Conservation (phyloP, 2,888 invertebrate genomes). For the Disparrhopalites patrizii region DNA sequence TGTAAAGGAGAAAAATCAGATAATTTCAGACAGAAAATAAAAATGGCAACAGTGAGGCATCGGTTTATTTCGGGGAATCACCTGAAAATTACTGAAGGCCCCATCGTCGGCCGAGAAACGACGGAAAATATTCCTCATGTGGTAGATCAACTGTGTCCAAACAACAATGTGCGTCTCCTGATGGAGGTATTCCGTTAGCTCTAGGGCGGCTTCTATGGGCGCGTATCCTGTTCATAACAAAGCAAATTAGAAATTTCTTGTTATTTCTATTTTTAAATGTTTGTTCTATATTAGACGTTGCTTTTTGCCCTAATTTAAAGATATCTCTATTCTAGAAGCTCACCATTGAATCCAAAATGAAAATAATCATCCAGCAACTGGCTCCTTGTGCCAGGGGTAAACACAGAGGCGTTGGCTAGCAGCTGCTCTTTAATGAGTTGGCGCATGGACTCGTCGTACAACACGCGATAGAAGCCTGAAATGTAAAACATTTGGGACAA, state of each 20-base stretch:
- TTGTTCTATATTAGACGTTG: no score
- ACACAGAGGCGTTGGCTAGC: background rate
- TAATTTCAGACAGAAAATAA: no score
- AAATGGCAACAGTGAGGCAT: no score
- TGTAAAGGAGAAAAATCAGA: no score
- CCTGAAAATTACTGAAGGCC: background rate
- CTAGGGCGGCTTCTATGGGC: conserved; percentile 2
- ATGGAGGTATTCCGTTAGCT: conserved; percentile 12
- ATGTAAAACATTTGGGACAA: no score
- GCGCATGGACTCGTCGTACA: conserved; percentile 30
- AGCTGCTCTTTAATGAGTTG: conserved; percentile 24
- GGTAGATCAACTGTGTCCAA: conserved; percentile 5
- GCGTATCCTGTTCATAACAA: no score
- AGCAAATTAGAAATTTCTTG: no score
- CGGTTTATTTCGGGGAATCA: no score
- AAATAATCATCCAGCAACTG: conserved; percentile 44
- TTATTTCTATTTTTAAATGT: no score
- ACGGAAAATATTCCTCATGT: background rate
- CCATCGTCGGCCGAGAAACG: background rate
- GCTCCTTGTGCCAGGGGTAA: conserved; percentile 30
- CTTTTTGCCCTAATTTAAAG: no score
- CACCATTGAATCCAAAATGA: conserved; percentile 14
- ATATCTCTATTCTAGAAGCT: no score
- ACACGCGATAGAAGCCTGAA: conserved; percentile 40
- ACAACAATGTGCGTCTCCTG: conserved; percentile 20